Evolutionary conservation across 2,113 vertebrate genomes (phyloP).

Genomic region (Grammomys surdaster): DNA sequence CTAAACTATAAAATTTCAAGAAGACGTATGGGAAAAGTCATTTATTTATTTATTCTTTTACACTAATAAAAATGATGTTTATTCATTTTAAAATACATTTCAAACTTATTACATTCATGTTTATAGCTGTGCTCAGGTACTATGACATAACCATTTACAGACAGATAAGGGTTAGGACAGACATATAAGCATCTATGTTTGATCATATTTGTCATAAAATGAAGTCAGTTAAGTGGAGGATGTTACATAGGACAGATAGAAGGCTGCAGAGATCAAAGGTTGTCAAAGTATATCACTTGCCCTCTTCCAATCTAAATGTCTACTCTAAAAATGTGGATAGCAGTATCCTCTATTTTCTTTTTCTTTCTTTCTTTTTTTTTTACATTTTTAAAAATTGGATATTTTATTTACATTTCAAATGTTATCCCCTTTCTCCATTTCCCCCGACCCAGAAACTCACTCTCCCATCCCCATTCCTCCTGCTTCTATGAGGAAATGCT

Average conservation of each 20-base stretch:
- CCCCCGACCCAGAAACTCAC: no score
- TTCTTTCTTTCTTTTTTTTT: background rate
- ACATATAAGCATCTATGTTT: background rate
- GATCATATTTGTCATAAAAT: background rate
- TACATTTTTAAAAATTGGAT: no score
- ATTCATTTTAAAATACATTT: no score
- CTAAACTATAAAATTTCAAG: background rate
- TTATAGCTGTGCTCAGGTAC: no score
- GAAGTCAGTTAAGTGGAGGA: background rate
- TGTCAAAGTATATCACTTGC: background rate
- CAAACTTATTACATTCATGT: no score
- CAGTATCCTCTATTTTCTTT: background rate
- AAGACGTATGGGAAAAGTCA: background rate
- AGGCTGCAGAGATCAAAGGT: background rate
- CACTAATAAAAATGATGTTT: no score
- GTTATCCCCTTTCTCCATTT: no score
- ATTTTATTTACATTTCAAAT: no score
- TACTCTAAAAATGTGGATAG: background rate
- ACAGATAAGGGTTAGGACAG: background rate
- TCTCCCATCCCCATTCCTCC: no score
- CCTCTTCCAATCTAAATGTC: background rate
- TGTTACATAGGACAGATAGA: background rate
- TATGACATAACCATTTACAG: background rate
- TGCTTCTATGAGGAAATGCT: no score
- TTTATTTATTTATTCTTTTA: background rate